A percentile compares a stretch with the other conserved stretches of the same genome.
Evolutionary conservation across 2,113 vertebrate genomes (phyloP).

Genomic region (Microtus montanus): DNA sequence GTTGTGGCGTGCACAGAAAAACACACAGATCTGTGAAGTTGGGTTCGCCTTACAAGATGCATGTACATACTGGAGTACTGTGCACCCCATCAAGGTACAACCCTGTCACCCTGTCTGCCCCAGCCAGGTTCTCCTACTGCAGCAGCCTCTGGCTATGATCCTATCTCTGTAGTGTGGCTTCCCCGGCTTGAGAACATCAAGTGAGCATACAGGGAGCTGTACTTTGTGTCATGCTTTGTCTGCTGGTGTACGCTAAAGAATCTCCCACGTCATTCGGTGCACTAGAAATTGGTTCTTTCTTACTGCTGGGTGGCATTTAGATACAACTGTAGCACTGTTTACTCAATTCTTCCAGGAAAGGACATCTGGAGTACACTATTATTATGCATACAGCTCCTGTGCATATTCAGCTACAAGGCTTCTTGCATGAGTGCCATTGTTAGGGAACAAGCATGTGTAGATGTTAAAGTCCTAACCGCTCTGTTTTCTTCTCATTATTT

Average conservation of each 20-base stretch:
- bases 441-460: neutral
- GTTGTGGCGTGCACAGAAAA: neutral
- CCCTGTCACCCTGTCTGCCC: neutral
- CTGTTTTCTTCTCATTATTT: neutral
- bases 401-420: neutral
- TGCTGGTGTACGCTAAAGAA: neutral
- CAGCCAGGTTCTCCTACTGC: neutral
- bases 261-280: neutral
- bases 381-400: too few relatives aligned
- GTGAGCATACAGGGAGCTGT: neutral
- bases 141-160: neutral
- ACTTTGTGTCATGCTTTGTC: neutral
- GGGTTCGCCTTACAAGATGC: neutral
- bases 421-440: neutral
- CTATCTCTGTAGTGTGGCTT: neutral
- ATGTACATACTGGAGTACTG: neutral
- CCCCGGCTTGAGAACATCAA: neutral
- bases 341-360: neutral
- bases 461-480: neutral
- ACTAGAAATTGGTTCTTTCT: neutral
- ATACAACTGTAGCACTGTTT: neutral
- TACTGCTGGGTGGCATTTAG: neutral
- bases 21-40: neutral
- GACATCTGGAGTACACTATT: neutral
- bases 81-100: neutral